Percentiles rank a stretch among this genome's conserved stretches.
These are phyloP conservation scores for Artemia franciscana DNA, from an alignment of 1,140 invertebrate genomes.

Conservation along the genomic window DNA sequence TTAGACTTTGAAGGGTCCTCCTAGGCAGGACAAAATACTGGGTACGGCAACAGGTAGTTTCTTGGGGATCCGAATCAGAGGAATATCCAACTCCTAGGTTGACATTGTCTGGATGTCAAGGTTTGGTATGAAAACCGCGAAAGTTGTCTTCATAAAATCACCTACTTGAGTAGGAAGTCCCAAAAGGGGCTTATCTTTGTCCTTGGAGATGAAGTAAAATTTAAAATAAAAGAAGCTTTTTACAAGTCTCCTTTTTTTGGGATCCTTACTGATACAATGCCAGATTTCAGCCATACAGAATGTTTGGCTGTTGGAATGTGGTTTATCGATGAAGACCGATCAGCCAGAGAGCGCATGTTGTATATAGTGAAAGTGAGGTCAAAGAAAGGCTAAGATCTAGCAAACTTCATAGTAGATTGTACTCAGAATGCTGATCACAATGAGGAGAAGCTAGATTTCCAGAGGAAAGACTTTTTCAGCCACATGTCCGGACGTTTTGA, in stretches of 20 bases:
- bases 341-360: not conserved
- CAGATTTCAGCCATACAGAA: not conserved
- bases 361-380: not conserved
- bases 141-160: not conserved
- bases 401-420: not conserved
- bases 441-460: not conserved
- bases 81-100: too few species aligned
- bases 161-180: not conserved
- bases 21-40: too few species aligned
- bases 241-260: not conserved
- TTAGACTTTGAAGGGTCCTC: too few species aligned
- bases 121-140: too few species aligned
- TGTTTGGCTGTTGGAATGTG: not conserved
- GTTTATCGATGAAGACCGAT: not conserved
- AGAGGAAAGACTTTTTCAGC: not conserved
- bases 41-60: too few species aligned
- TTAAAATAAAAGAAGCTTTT: not conserved
- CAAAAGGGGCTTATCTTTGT: not conserved
- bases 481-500: not conserved
- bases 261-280: not conserved
- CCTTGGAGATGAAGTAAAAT: not conserved
- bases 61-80: too few species aligned
- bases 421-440: not conserved
- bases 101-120: too few species aligned
- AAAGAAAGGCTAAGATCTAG: not conserved